These are phyloP conservation scores for Aptenodytes patagonicus DNA, from an alignment of 2,113 vertebrate species.

Conservation along the genomic window DNA sequence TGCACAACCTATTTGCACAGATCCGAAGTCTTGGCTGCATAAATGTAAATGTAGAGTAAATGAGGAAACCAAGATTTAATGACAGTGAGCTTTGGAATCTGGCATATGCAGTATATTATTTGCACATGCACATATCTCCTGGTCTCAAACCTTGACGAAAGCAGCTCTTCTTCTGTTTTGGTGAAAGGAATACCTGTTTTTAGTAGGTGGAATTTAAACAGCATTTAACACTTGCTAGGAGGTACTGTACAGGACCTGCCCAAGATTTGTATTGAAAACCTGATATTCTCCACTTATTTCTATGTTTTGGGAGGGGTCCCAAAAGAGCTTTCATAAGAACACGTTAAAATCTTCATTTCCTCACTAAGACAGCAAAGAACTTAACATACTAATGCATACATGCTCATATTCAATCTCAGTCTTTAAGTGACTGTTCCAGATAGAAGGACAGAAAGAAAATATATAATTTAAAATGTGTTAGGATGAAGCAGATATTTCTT, in stretches of 20 bases:
- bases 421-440: not conserved
- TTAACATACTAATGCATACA: not conserved
- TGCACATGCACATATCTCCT: not conserved
- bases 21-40: not conserved
- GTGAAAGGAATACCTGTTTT: not conserved
- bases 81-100: not conserved
- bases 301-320: not conserved
- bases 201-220: not conserved
- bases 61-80: not conserved
- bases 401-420: not conserved
- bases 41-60: not conserved
- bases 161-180: not conserved
- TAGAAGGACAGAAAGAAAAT: not conserved
- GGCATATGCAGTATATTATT: not conserved
- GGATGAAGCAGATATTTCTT: not conserved
- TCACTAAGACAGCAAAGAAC: not conserved
- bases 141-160: not conserved
- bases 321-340: not conserved
- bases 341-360: not conserved
- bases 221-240: not conserved
- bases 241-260: not conserved
- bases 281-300: not conserved
- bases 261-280: not conserved
- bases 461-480: not conserved
- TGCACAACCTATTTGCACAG: not conserved